phyloP scores from a whole-genome alignment of 1,140 invertebrate genomes.

The Ostrea denselamellosa region DNA sequence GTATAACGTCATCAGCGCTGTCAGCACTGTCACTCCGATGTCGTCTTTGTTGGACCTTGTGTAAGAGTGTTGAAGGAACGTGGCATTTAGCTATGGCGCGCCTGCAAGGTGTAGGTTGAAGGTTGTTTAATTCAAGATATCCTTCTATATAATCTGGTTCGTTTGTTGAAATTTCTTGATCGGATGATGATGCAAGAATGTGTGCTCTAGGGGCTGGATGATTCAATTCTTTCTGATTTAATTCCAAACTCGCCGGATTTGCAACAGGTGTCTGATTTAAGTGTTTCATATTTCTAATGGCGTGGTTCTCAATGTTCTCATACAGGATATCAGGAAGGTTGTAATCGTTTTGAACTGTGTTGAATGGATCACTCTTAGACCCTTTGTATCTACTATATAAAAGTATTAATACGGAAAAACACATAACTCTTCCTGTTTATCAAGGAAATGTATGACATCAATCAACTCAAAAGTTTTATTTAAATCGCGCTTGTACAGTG shows the following conservation, averaged over 20 bases:
- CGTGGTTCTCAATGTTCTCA: neutral
- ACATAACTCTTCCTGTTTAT: neutral
- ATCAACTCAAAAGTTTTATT: too few species aligned
- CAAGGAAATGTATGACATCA: neutral
- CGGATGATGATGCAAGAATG: neutral
- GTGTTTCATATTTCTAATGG: neutral
- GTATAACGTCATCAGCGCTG: neutral
- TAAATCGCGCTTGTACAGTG: too few species aligned
- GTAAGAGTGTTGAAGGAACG: neutral
- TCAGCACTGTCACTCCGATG: neutral
- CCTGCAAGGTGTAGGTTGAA: neutral
- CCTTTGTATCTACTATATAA: neutral
- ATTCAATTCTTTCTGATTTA: neutral
- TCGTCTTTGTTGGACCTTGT: neutral
- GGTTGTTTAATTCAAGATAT: neutral
- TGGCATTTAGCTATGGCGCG: neutral
- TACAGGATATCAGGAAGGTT: neutral
- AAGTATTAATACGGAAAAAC: neutral
- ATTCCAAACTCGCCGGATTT: neutral
- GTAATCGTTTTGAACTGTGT: neutral
- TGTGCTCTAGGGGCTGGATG: neutral
- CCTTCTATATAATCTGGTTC: slow-evolving; percentile 2
- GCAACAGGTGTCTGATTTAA: neutral
- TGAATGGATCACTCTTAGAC: neutral
- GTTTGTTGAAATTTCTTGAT: neutral